Conservation (phyloP, 2,113 vertebrate species). For the Rostratula benghalensis region DNA sequence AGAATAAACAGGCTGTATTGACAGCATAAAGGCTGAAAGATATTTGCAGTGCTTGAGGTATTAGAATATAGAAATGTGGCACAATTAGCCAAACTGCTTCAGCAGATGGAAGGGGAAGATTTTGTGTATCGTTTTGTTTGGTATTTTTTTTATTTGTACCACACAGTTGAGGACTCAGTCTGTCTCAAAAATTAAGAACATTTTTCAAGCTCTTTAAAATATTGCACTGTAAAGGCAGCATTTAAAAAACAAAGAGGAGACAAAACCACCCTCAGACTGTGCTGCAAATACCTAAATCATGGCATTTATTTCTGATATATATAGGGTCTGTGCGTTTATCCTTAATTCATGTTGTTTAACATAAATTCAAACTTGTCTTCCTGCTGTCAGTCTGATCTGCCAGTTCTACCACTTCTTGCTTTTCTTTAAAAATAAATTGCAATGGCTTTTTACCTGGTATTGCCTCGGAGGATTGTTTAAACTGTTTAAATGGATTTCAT, state of each 20-base stretch:
- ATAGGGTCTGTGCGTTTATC: not conserved
- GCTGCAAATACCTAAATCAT: not conserved
- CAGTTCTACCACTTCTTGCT: not conserved
- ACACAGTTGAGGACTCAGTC: not conserved
- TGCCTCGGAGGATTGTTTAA: constrained; percentile 78
- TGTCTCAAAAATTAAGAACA: not conserved
- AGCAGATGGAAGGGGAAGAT: not conserved
- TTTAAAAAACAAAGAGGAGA: not conserved
- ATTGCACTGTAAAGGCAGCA: not conserved
- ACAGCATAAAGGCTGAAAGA: not conserved
- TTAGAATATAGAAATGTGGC: not conserved
- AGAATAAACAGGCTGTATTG: not conserved
- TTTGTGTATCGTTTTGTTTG: not conserved
- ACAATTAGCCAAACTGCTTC: not conserved
- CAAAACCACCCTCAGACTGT: not conserved
- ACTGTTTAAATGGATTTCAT: constrained; percentile 79
- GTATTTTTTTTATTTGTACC: not conserved
- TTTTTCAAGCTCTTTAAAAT: not conserved
- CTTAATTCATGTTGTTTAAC: not conserved
- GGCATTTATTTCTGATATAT: not conserved
- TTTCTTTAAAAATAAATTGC: not conserved
- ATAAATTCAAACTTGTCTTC: not conserved
- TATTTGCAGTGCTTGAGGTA: not conserved
- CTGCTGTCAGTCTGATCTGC: not conserved
- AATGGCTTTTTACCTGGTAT: constrained; percentile 82